These are phyloP conservation scores for Pocota personata DNA, from an alignment of 2,888 invertebrate genomes.

Conservation along the genomic window DNA sequence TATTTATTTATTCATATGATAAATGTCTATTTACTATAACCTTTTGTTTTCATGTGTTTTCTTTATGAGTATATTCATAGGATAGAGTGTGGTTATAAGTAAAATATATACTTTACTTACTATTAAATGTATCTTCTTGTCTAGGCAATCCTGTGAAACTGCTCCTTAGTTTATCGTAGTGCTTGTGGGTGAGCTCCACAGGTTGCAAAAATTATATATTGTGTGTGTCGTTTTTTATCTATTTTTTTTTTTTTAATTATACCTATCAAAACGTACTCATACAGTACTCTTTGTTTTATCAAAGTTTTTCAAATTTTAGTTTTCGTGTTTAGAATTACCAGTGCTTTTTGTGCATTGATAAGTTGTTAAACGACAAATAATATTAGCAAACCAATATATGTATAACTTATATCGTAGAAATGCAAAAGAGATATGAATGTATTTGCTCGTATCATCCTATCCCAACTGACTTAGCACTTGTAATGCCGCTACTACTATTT, in stretches of 20 bases:
- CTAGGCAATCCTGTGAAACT: conserved; percentile 45
- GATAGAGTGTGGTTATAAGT: conserved; percentile 66
- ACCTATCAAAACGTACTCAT: conserved; percentile 16
- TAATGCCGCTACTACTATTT: no score
- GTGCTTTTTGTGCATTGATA: conserved; percentile 46
- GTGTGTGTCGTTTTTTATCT: conserved; percentile 55
- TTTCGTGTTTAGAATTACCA: conserved; percentile 50
- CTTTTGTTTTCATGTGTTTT: conserved; percentile 17
- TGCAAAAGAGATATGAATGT: neutral
- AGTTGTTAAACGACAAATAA: conserved; percentile 7
- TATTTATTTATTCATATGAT: conserved; percentile 28
- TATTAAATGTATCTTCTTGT: conserved; percentile 28
- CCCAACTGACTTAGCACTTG: neutral
- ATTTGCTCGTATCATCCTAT: neutral
- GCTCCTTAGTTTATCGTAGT: conserved; percentile 59
- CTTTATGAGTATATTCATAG: conserved; percentile 26
- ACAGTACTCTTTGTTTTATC: conserved; percentile 20
- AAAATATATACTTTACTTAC: conserved; percentile 33
- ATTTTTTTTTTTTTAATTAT: neutral
- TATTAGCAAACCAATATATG: neutral
- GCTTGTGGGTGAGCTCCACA: conserved; percentile 46
- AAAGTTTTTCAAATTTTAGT: neutral
- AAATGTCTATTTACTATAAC: conserved; percentile 13
- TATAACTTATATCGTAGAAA: neutral
- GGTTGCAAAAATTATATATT: conserved; percentile 52